phyloP scores from a whole-genome alignment of 2,888 invertebrate genomes.

The Vandiemenella viatica region DNA sequence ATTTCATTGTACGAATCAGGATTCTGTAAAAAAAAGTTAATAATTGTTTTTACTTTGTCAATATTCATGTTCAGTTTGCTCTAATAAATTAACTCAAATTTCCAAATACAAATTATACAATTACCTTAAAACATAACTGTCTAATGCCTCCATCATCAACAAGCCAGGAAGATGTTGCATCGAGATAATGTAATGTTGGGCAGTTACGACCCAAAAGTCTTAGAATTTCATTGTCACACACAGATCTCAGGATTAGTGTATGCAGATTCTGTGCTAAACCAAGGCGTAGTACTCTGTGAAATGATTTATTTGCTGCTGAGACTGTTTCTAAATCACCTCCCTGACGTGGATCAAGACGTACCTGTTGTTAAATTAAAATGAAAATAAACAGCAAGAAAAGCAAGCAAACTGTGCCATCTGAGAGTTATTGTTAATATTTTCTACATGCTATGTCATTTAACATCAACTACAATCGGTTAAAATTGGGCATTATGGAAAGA shows the following conservation, averaged over 20 bases:
- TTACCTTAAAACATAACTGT: conserved; percentile 13
- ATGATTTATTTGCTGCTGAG: conserved; percentile 15
- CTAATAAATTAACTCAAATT: too few relatives aligned
- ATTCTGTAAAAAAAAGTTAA: conserved; percentile 3
- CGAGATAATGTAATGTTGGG: conserved; percentile 21
- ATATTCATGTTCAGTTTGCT: too few relatives aligned
- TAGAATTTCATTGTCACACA: conserved; percentile 22
- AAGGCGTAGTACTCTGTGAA: conserved; percentile 18
- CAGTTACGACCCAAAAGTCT: conserved; percentile 20
- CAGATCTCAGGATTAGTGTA: conserved; percentile 19
- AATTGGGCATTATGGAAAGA: too few relatives aligned
- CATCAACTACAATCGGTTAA: too few relatives aligned
- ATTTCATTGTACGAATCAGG: conserved; percentile 2
- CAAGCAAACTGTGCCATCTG: too few relatives aligned
- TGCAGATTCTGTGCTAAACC: conserved; percentile 21
- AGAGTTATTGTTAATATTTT: too few relatives aligned
- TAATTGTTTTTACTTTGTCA: too few relatives aligned
- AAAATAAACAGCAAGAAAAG: not conserved
- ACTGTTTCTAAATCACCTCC: conserved; percentile 10
- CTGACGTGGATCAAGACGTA: conserved; percentile 7
- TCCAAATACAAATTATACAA: too few relatives aligned
- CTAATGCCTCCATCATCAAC: conserved; percentile 22
- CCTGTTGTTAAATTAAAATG: not conserved
- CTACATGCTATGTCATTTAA: too few relatives aligned
- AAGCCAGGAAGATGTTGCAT: conserved; percentile 23